Evolutionary conservation across 2,888 invertebrate genomes (phyloP).

Genomic region (Thymelicus lineola): DNA sequence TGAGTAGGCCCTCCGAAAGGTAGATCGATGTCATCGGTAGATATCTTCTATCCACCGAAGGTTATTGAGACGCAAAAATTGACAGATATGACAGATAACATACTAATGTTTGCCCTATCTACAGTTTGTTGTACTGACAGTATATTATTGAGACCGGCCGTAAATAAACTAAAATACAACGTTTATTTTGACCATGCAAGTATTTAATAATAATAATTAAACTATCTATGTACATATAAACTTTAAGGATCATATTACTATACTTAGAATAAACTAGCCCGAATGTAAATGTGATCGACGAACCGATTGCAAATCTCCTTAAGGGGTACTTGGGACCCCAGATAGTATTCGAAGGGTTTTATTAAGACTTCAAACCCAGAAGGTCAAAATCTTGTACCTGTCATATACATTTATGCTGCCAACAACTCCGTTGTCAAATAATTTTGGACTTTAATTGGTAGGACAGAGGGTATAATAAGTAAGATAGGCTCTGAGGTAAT

Average conservation of each 20-base stretch:
- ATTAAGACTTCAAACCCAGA: conserved; percentile 70
- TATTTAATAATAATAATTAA: no score
- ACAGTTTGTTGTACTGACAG: no score
- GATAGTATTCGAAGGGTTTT: conserved; percentile 58
- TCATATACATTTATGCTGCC: conserved; percentile 52
- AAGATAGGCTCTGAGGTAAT: not conserved
- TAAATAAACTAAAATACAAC: no score
- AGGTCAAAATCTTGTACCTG: conserved; percentile 64
- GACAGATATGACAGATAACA: no score
- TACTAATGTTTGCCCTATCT: no score
- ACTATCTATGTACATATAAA: no score
- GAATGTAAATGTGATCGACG: conserved; percentile 50
- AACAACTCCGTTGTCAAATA: not conserved
- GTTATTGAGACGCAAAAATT: no score
- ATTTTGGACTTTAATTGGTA: conserved; percentile 46
- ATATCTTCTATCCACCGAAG: no score
- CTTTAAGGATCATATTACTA: not conserved
- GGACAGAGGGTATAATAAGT: not conserved
- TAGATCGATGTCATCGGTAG: no score
- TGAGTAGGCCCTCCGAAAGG: no score
- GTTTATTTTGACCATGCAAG: no score
- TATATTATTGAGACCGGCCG: no score
- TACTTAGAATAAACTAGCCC: conserved; percentile 29
- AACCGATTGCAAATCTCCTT: conserved; percentile 47
- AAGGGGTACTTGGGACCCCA: conserved; percentile 45